Evolutionary conservation across 2,888 invertebrate genomes (phyloP).

Genomic region (Rhimphoctona megacephalus): DNA sequence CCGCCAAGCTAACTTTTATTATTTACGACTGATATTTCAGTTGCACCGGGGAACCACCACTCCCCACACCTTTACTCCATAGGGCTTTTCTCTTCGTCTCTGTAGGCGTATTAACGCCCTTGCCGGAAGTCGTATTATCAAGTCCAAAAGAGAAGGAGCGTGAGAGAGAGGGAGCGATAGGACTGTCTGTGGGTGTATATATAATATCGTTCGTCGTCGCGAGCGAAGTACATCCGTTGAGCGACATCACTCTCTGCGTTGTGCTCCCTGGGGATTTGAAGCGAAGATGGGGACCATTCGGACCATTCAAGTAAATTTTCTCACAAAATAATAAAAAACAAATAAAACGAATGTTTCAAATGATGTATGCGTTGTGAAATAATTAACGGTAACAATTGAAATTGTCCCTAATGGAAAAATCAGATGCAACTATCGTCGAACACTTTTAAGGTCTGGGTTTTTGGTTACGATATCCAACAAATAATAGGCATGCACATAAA

Average conservation of each 20-base stretch:
- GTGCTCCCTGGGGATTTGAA: background rate
- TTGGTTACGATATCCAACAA: too few relatives aligned
- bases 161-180: background rate
- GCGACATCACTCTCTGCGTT: slow-evolving; percentile 5
- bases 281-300: background rate
- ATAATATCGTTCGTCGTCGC: slow-evolving; percentile 33
- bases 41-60: slow-evolving; percentile 69
- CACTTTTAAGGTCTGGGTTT: too few relatives aligned
- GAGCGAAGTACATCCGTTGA: slow-evolving; percentile 35
- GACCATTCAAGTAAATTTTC: background rate
- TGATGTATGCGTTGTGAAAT: background rate
- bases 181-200: background rate
- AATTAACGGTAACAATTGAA: background rate
- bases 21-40: slow-evolving; percentile 85
- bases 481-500: too few relatives aligned
- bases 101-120: slow-evolving; percentile 70
- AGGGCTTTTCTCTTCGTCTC: slow-evolving; percentile 44
- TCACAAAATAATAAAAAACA: background rate
- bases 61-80: slow-evolving; percentile 55
- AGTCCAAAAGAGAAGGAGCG: slow-evolving; percentile 40
- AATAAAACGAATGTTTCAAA: too few relatives aligned
- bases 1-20: slow-evolving; percentile 84
- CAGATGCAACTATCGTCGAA: too few relatives aligned
- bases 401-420: background rate
- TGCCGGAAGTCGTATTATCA: slow-evolving; percentile 71